Base-by-base conservation (phyloP, 2,113 vertebrate genomes). In the Tamias sibiricus region DNA sequence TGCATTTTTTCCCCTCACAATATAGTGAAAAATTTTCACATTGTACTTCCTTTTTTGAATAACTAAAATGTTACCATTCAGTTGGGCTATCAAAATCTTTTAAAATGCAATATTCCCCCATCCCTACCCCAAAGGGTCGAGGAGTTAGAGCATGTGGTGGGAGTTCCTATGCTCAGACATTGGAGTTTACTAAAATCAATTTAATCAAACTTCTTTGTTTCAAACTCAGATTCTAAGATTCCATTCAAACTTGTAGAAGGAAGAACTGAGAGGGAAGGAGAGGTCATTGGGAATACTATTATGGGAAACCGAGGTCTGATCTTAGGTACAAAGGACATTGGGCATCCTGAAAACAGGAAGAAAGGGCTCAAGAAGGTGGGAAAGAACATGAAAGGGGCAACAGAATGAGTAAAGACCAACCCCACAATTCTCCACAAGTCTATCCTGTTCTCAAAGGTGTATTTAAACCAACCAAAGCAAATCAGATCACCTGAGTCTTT, bases 31-130 rank as follows among this genome's bases (percentile, higher is more conserved):
- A 72, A 49, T 6, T 57, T 57, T 89, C 4, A 66, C 13, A 47
- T 80, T n/a, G 24, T 81, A 17, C 3, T 81, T 85, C 5, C 35
- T 49, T 49, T 87, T 59, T 42, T 30, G n/a, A 74, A 24, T 59
- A 86, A 82, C 47, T 82, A 91, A 95, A 92, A 92, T 92, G 83
- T 57, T 20, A 86, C 52, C 77, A 76, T 74, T 95, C 72, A 84
- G 24, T 37, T 94, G 42, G 54, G 40, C 13, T 47, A 76, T 66
- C 24, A 90, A 77, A 83, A 37, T 40, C 68, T 85, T 83, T 79
- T 52, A 59, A 92, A 89, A 93, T 72, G 40, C 14, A 71, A 35
- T 5, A 69, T 14, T 5, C 7, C 32, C 32, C 17, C 14, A 69
- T 6, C 52, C 30, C 28, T 19, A 74, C 4, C 10, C 35, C 44